Base-by-base conservation (phyloP, 2,888 invertebrate species). In the Stegana nigrithorax region DNA sequence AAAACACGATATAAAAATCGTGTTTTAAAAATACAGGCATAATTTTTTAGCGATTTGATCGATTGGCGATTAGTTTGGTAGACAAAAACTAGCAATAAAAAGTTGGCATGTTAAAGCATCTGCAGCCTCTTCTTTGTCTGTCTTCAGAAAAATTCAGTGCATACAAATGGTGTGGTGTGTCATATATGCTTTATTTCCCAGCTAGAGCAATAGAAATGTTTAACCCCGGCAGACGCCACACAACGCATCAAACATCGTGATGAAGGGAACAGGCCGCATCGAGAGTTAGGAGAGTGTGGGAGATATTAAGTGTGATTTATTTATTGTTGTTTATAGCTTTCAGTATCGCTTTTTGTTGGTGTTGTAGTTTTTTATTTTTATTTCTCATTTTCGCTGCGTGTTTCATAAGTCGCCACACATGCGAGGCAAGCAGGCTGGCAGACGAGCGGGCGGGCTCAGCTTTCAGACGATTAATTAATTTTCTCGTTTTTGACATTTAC, bases 401-500 rank as follows among this genome's bases (percentile, higher is more conserved):
- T 39, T 39, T 39, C 14, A 14, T n/a, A 1, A n/a, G 12, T 26
- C 51, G 10, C 44, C 1, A 17, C 4, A 44, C 44, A 44, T 10
- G 10, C 44, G n/a, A n/a, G n/a, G n/a, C n/a, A n/a, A n/a, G n/a
- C n/a, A n/a, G n/a, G n/a, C 19, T 10, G 8, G 10, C 21, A 17
- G 7, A 44, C 7, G 7, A 17, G 10, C 44, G 7, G 14, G 10
- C 42, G 17, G 39, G 17, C 53, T 63, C 67, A 64, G 57, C 64
- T 66, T 66, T 65, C 63, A 63, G 64, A 65, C 75, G 67, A 75
- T 77, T 79, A 79, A 75, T 75, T 79, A 69, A 67, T 73, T 72
- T 69, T 62, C 59, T 55, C 53, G 62, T 66, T 68, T 73, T 73
- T 70, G 75, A 79, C 80, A 73, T 77, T 79, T 77, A 76, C 75